These are phyloP conservation scores for Tiliacea aurago DNA, from an alignment of 2,888 invertebrate genomes.

Conservation along the genomic window DNA sequence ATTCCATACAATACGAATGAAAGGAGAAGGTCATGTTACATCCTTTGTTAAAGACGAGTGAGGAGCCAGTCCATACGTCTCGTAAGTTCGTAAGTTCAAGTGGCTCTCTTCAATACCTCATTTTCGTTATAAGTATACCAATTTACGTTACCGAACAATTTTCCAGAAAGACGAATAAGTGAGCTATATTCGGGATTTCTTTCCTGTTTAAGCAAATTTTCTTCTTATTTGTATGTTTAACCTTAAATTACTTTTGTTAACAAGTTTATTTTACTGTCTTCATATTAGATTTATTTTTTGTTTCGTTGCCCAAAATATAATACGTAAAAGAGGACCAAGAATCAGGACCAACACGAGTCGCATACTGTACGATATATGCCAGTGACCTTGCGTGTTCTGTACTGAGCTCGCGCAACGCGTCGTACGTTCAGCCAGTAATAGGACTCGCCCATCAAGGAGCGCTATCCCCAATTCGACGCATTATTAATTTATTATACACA, in stretches of 20 bases:
- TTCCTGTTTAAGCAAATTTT: conserved; percentile 41
- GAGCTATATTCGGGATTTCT: conserved; percentile 27
- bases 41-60: conserved; percentile 7
- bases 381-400: too few species aligned
- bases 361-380: too few species aligned
- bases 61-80: neutral
- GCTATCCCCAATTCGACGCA: too few species aligned
- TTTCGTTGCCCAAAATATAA: conserved; percentile 7
- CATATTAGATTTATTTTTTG: conserved; percentile 8
- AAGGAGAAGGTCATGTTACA: conserved; percentile 11
- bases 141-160: conserved; percentile 47
- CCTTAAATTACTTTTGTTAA: conserved; percentile 36
- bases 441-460: too few species aligned
- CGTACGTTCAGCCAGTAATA: too few species aligned
- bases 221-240: conserved; percentile 32
- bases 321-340: neutral
- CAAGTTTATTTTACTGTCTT: conserved; percentile 15
- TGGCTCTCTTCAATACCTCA: conserved; percentile 27
- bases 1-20: conserved; percentile 19
- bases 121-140: conserved; percentile 37
- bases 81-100: neutral
- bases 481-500: too few species aligned
- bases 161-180: conserved; percentile 21
- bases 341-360: neutral
- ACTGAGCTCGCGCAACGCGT: too few species aligned